These are phyloP conservation scores for Arenaria interpres DNA, from an alignment of 2,113 vertebrate genomes.

Conservation along the genomic window DNA sequence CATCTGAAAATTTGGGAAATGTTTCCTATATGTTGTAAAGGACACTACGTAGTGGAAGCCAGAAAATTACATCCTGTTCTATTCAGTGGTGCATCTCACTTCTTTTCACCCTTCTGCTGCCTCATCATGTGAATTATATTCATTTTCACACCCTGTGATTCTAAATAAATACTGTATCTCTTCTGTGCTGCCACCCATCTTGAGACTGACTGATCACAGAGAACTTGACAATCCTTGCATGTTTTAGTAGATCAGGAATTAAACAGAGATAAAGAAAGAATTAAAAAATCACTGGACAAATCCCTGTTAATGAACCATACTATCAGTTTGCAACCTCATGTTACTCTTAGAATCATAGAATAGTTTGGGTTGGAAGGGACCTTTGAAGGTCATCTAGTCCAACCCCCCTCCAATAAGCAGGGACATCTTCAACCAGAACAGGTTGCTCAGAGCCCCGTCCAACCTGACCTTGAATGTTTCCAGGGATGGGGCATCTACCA, in stretches of 20 bases:
- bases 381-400: not conserved
- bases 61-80: not conserved
- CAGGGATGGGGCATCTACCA: not conserved
- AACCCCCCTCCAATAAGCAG: not conserved
- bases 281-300: not conserved
- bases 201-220: not conserved
- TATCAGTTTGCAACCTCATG: not conserved
- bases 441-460: not conserved
- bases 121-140: not conserved
- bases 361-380: not conserved
- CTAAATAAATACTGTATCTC: not conserved
- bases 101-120: not conserved
- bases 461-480: not conserved
- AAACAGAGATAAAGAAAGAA: not conserved
- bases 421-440: not conserved
- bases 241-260: not conserved
- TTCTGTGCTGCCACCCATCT: not conserved
- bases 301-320: not conserved
- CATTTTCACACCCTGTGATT: not conserved
- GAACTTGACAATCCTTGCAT: not conserved
- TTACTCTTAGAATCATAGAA: not conserved
- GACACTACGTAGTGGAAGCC: not conserved
- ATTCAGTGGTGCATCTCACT: not conserved
- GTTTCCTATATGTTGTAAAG: not conserved
- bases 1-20: not conserved